A percentile compares a stretch with the other conserved stretches of the same genome.
Conservation (phyloP, 2,113 vertebrate genomes). For the Muntiacus reevesi region DNA sequence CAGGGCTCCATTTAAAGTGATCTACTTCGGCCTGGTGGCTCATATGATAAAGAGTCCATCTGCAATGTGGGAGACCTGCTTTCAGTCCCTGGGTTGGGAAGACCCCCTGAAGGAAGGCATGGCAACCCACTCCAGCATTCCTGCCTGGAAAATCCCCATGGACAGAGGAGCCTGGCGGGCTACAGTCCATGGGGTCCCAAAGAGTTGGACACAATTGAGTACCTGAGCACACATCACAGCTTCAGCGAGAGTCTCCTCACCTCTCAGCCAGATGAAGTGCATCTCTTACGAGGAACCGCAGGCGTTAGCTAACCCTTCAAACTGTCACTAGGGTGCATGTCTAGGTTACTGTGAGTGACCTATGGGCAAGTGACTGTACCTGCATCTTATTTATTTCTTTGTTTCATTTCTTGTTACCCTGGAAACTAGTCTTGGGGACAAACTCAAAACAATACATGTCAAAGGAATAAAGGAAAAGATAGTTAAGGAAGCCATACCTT, state of each 20-base stretch:
- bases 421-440: neutral
- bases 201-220: neutral
- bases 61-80: neutral
- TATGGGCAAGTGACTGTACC: neutral
- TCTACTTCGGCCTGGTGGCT: rapidly evolving
- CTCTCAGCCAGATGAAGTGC: neutral
- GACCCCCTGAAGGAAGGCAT: neutral
- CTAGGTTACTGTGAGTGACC: neutral
- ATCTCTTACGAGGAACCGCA: neutral
- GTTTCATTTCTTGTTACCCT: neutral
- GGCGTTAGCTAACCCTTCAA: neutral
- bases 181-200: neutral
- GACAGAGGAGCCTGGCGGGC: neutral
- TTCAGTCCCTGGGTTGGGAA: neutral
- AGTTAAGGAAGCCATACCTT: neutral
- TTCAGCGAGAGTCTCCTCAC: neutral
- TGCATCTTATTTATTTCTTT: neutral
- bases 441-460: neutral
- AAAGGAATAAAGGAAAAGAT: neutral
- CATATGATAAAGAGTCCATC: neutral
- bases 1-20: neutral
- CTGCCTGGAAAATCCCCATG: neutral
- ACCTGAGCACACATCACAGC: neutral
- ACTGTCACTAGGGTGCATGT: no score
- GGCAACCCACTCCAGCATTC: neutral